Evolutionary conservation across 2,797 vertebrate species (phyloP).

Genomic region (Thamnophis elegans): DNA sequence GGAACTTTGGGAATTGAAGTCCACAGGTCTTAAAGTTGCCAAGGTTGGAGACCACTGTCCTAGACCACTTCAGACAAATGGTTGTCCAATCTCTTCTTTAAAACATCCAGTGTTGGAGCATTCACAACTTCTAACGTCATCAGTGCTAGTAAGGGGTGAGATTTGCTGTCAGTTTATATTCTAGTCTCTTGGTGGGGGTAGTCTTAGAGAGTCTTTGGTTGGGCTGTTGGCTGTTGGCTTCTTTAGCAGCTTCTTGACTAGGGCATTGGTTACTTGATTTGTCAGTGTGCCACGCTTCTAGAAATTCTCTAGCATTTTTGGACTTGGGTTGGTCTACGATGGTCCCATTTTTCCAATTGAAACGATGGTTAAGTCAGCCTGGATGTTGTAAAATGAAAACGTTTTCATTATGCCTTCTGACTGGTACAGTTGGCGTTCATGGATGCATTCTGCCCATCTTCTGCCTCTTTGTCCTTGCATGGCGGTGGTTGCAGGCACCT

Average conservation of each 20-base stretch:
- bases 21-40: no score
- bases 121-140: neutral
- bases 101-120: no score
- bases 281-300: neutral
- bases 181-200: neutral
- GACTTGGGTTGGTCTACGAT: neutral
- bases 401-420: neutral
- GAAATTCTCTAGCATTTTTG: neutral
- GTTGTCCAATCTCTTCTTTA: no score
- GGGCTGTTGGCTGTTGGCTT: neutral
- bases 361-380: neutral
- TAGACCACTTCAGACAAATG: no score
- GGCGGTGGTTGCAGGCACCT: neutral
- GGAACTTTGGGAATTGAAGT: no score
- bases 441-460: neutral
- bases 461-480: neutral
- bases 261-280: neutral
- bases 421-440: neutral
- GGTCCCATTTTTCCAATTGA: neutral
- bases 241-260: neutral
- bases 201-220: neutral
- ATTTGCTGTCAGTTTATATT: neutral
- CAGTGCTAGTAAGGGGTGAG: neutral
- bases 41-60: no score
- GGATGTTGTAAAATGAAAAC: neutral